Evolutionary conservation across 2,888 invertebrate species (phyloP).

Genomic region (Horisme vitalbata): DNA sequence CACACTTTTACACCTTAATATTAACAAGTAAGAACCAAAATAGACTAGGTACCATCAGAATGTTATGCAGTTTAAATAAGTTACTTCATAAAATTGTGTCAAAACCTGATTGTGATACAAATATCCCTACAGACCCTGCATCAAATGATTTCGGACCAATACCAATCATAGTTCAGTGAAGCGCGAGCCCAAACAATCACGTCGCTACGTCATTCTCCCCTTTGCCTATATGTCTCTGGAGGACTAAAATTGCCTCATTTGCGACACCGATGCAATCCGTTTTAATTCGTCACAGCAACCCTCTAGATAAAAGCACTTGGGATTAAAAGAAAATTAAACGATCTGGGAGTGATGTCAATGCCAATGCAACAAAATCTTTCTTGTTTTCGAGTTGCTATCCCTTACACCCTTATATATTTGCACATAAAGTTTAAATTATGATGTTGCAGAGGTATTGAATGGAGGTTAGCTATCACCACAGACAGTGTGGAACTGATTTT

Average conservation of each 20-base stretch:
- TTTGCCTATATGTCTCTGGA: conserved; percentile 61
- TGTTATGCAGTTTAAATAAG: background rate
- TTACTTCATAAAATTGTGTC: conserved; percentile 1
- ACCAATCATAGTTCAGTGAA: conserved; percentile 50
- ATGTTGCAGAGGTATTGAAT: conserved; percentile 1
- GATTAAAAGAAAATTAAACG: conserved; percentile 83
- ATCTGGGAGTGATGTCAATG: conserved; percentile 68
- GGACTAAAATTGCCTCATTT: conserved; percentile 79
- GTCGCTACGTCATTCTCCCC: conserved; percentile 44
- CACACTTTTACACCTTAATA: no score
- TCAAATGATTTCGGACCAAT: conserved; percentile 31
- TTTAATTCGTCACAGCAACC: conserved; percentile 78
- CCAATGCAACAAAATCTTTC: conserved; percentile 51
- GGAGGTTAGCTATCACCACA: conserved; percentile 45
- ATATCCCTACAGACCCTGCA: conserved; percentile 23
- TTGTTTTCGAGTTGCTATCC: conserved; percentile 9
- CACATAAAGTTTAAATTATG: conserved; percentile 36
- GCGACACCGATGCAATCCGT: conserved; percentile 79
- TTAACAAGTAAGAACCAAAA: no score
- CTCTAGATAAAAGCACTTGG: conserved; percentile 74
- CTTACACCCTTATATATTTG: conserved; percentile 29
- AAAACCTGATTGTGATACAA: conserved; percentile 18
- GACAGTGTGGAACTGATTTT: conserved; percentile 57
- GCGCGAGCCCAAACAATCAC: conserved; percentile 59
- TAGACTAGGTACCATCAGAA: no score